phyloP scores from a whole-genome alignment of 2,797 vertebrate species.

The Anas flavirostris region DNA sequence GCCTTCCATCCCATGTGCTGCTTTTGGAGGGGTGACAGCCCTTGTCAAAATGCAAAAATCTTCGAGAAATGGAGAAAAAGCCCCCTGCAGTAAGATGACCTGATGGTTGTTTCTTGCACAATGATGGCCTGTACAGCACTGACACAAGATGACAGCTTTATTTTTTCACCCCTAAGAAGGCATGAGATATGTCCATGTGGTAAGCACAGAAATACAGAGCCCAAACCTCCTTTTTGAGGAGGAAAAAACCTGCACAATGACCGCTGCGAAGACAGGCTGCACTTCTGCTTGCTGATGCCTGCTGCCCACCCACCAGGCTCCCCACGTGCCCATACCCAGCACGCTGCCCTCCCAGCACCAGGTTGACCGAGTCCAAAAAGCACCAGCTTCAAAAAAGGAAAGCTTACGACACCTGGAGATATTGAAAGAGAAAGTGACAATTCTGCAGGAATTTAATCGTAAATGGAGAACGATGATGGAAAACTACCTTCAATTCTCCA shows the following conservation, averaged over 20 bases:
- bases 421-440: background rate
- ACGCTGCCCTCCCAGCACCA: background rate
- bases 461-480: background rate
- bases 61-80: background rate
- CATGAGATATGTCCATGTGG: accelerated
- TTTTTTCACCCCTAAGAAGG: background rate
- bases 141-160: background rate
- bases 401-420: background rate
- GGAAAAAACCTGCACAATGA: background rate
- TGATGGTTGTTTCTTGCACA: background rate
- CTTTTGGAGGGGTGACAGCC: background rate
- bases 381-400: background rate
- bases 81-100: background rate
- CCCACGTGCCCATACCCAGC: background rate
- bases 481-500: background rate
- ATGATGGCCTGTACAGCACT: background rate
- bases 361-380: background rate
- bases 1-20: background rate
- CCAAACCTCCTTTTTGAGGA: background rate
- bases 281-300: background rate
- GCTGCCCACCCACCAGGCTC: background rate
- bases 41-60: background rate
- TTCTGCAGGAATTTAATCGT: background rate
- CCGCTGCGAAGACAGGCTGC: background rate
- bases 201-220: background rate